phyloP scores from a whole-genome alignment of 1,140 invertebrate genomes.

The Lycorma delicatula region DNA sequence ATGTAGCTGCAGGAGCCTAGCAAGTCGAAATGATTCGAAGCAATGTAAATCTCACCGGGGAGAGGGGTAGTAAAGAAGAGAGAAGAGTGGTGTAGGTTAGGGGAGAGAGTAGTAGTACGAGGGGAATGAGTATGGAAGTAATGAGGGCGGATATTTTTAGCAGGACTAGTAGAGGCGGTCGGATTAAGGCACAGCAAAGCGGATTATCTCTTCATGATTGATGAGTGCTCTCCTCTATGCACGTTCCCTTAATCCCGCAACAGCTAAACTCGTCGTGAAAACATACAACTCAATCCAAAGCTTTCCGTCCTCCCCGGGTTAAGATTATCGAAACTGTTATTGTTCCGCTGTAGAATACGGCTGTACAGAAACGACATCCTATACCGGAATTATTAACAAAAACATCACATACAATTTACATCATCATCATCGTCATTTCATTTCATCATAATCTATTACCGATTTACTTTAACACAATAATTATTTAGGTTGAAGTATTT shows the following conservation, averaged over 20 bases:
- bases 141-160: slow-evolving; percentile 17
- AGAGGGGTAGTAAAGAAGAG: neutral
- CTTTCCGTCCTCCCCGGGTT: slow-evolving; percentile 1
- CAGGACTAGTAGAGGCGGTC: slow-evolving; percentile 10
- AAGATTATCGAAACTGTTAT: neutral
- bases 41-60: neutral
- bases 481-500: no score
- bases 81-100: no score
- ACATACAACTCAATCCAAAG: slow-evolving; percentile 6
- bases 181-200: slow-evolving; percentile 41
- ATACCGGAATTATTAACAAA: no score
- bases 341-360: neutral
- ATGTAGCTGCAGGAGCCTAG: no score
- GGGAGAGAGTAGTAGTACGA: slow-evolving; percentile 1
- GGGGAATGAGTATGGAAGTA: neutral
- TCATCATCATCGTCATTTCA: no score
- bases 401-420: no score
- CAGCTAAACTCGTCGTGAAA: slow-evolving; percentile 6
- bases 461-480: no score
- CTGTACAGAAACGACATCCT: no score
- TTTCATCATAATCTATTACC: no score
- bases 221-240: slow-evolving; percentile 37
- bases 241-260: slow-evolving; percentile 14
- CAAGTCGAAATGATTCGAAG: slow-evolving; percentile 5
- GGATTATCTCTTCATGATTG: slow-evolving; percentile 55